These are phyloP conservation scores for Triplophysa dalaica DNA, from an alignment of 2,113 vertebrate species.

Conservation along the genomic window DNA sequence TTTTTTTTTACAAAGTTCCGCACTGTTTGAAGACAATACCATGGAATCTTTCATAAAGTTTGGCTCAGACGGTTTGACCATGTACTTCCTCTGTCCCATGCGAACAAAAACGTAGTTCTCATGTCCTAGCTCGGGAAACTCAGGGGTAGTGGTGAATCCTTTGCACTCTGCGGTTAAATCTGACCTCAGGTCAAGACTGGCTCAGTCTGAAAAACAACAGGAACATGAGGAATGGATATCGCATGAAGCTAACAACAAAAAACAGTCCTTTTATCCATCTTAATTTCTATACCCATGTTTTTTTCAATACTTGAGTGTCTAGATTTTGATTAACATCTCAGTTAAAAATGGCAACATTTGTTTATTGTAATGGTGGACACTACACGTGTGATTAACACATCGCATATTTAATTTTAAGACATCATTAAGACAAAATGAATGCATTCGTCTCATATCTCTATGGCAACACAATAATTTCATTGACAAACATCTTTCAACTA, in stretches of 20 bases:
- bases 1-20: neutral
- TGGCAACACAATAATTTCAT: neutral
- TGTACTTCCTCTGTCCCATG: slow-evolving; percentile 62
- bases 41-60: slow-evolving; percentile 17
- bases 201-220: slow-evolving; percentile 11
- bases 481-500: neutral
- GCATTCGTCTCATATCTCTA: neutral
- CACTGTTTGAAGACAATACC: neutral
- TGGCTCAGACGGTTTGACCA: slow-evolving; percentile 26
- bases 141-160: slow-evolving; percentile 2
- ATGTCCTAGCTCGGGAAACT: slow-evolving; percentile 20
- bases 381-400: too few species aligned
- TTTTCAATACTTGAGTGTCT: too few species aligned
- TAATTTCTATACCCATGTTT: neutral
- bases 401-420: neutral
- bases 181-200: slow-evolving; percentile 12
- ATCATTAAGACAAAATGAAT: neutral
- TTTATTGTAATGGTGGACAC: too few species aligned
- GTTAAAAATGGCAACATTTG: too few species aligned
- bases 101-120: slow-evolving; percentile 51
- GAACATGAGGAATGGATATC: slow-evolving; percentile 1
- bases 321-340: too few species aligned
- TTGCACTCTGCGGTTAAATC: slow-evolving; percentile 28
- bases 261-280: neutral
- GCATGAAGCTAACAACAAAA: slow-evolving; percentile 14